A percentile compares a stretch with the other conserved stretches of the same genome.
These are phyloP conservation scores for Cossypha niveicapilla DNA, from an alignment of 2,797 vertebrate species.

Conservation along the genomic window DNA sequence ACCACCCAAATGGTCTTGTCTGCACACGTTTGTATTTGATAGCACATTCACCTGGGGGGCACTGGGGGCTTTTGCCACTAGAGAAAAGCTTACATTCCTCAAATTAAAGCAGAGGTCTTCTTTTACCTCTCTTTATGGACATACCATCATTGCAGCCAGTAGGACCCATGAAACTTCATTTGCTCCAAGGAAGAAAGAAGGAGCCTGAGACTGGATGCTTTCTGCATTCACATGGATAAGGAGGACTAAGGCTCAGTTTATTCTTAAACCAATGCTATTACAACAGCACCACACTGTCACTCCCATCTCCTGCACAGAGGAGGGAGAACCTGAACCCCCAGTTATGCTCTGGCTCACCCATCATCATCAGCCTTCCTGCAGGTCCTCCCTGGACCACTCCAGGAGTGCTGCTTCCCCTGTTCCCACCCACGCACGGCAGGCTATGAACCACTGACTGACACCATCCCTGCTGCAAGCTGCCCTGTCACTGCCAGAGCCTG, in stretches of 20 bases:
- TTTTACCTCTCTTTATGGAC: background rate
- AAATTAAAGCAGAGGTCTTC: background rate
- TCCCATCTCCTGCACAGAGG: background rate
- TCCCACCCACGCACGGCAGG: accelerated
- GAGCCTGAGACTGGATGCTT: background rate
- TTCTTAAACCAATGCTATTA: background rate
- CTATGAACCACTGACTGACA: accelerated
- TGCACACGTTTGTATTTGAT: accelerated
- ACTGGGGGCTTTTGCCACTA: background rate
- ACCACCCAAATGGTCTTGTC: background rate
- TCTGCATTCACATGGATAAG: background rate
- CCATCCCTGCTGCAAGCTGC: background rate
- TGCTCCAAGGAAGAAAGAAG: background rate
- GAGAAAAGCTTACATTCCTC: background rate
- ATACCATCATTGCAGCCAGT: background rate
- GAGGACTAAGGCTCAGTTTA: background rate
- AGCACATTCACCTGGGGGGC: background rate
- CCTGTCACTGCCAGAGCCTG: background rate
- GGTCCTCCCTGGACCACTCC: background rate
- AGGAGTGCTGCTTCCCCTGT: background rate
- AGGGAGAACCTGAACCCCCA: background rate
- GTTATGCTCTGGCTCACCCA: background rate
- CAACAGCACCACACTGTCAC: background rate
- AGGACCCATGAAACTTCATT: background rate
- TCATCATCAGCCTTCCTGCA: background rate